phyloP scores from a whole-genome alignment of 2,113 vertebrate species.

The Trematocara marginatum region DNA sequence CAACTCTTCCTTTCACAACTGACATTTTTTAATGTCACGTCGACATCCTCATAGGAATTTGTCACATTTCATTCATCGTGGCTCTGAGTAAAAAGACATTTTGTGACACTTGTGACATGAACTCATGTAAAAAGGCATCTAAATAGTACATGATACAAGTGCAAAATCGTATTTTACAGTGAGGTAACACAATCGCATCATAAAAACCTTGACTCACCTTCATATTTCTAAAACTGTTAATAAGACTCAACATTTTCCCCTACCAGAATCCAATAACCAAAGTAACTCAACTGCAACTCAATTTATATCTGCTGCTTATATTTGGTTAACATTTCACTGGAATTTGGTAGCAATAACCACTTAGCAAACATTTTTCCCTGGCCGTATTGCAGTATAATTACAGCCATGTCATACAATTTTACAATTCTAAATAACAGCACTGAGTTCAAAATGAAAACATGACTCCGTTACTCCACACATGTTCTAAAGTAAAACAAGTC shows the following conservation, averaged over 20 bases:
- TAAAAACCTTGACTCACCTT: constrained; percentile 42
- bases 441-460: constrained; percentile 34
- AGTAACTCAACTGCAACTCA: not conserved
- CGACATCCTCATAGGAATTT: not conserved
- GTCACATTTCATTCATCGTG: constrained; percentile 18
- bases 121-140: constrained; percentile 62
- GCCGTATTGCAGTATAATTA: constrained; percentile 8
- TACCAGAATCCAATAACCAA: constrained; percentile 11
- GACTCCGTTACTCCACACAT: constrained; percentile 1
- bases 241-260: constrained; percentile 1
- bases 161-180: constrained; percentile 70
- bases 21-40: constrained; percentile 1
- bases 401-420: constrained; percentile 1
- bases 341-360: constrained; percentile 13
- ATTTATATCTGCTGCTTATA: not conserved
- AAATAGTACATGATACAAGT: constrained; percentile 68
- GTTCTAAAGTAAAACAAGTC: constrained; percentile 30
- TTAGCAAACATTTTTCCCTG: constrained; percentile 9
- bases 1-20: not conserved
- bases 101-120: constrained; percentile 40
- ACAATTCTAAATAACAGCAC: constrained; percentile 23
- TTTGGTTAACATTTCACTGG: constrained; percentile 22
- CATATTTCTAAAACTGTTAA: constrained; percentile 29
- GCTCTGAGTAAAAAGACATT: constrained; percentile 39
- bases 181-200: constrained; percentile 66